Evolutionary conservation across 2,888 invertebrate species (phyloP), one percentile per base, ranked within the genome.

Genomic region (Drosophila nr. perissopoda): DNA sequence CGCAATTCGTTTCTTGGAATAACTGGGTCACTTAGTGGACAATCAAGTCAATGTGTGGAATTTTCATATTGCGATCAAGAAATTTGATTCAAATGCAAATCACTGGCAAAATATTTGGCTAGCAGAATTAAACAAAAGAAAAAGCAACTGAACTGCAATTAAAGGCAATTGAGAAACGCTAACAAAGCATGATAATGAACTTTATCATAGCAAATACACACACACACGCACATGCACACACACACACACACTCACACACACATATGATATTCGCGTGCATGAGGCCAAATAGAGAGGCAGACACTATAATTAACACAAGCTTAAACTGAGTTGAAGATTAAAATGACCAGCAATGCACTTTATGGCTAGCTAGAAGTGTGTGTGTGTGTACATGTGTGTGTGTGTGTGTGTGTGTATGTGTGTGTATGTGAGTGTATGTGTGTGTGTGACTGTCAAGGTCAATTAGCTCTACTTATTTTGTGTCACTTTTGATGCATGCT

Each of bases 391-490:
- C n/a, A n/a, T n/a, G n/a, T 49, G 59, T 40, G 38, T 49, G 48
- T 53, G 64, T 58, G 58, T 69, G 62, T 60, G 34, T 21, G 57
- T 65, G 42, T 42, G 59, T 38, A 34, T 49, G 49, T 31, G 53
- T 56, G 38, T 48, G 61, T 52, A 66, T 57, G 60, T 58, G 65
- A 56, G 61, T 49, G 51, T 53, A 34, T 64, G 63, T 57, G 66
- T 66, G 69, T 69, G 66, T 69, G 59, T 38, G 54, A 53, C 71
- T 65, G 70, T 72, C 83, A 86, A 78, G 83, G 83, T 83, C 86
- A 88, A 86, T 88, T 88, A 88, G 80, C 60, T 76, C 52, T 76
- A 80, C 61, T 77, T 65, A 88, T 82, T 78, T 82, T 80, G 69
- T 78, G 72, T 81, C 82, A 74, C 60, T 76, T 76, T 80, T 67